These are phyloP conservation scores for Salmo trutta DNA, from an alignment of 2,797 vertebrate genomes.

Conservation along the genomic window DNA sequence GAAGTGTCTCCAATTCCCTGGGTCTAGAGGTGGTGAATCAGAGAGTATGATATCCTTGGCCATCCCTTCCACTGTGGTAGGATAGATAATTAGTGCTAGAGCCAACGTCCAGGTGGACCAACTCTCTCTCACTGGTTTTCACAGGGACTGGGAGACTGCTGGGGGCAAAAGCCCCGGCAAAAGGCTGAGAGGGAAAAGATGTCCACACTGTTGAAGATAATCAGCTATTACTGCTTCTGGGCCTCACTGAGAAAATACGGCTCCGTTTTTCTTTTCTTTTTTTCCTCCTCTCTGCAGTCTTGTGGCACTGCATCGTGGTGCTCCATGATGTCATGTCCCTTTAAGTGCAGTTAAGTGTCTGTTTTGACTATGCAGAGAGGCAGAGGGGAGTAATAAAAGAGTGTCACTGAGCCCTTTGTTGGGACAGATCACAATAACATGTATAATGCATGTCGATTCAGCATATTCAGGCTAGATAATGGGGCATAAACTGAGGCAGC, in stretches of 20 bases:
- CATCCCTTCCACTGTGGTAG: background rate
- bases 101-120: conserved; percentile 48
- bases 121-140: conserved; percentile 46
- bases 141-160: conserved; percentile 30
- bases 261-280: background rate
- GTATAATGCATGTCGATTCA: conserved; percentile 68
- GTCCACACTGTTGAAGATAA: conserved; percentile 47
- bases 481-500: conserved; percentile 40
- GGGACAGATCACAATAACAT: conserved; percentile 59
- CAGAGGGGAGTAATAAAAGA: conserved; percentile 38
- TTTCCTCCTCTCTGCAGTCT: conserved; percentile 12
- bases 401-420: conserved; percentile 34
- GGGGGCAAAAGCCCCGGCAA: conserved; percentile 21
- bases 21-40: background rate
- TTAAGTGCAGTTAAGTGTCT: conserved; percentile 60
- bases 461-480: conserved; percentile 61
- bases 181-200: conserved; percentile 22
- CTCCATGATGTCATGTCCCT: conserved; percentile 51
- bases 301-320: conserved; percentile 31
- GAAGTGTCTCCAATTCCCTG: too few species aligned
- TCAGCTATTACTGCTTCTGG: conserved; percentile 48
- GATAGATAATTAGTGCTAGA: background rate
- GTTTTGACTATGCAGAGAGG: conserved; percentile 51
- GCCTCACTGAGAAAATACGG: conserved; percentile 34
- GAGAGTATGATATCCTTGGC: background rate